phyloP scores from a whole-genome alignment of 2,797 vertebrate species.

The Neoniphon sammara region DNA sequence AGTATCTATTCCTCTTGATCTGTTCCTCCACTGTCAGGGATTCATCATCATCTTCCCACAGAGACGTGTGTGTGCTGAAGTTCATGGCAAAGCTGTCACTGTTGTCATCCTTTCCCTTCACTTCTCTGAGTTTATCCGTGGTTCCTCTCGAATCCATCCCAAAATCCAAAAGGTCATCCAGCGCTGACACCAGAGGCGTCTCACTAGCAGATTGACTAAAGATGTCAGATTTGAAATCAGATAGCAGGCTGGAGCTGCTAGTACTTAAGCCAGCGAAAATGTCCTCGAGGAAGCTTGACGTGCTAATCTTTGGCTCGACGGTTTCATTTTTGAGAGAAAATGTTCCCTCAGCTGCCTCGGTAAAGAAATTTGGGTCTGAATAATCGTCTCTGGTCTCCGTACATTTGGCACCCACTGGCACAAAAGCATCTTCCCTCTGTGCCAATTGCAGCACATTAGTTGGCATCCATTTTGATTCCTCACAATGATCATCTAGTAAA shows the following conservation, averaged over 20 bases:
- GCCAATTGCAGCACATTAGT: slow-evolving; percentile 73
- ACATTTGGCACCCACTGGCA: slow-evolving; percentile 78
- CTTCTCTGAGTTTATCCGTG: slow-evolving; percentile 21
- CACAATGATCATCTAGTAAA: slow-evolving; percentile 42
- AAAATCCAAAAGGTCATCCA: slow-evolving; percentile 83
- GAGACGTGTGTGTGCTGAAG: slow-evolving; percentile 31
- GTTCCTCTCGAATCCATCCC: slow-evolving; percentile 62
- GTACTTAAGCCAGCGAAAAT: slow-evolving; percentile 79
- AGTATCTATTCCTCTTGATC: slow-evolving; percentile 88
- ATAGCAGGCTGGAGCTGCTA: slow-evolving; percentile 69
- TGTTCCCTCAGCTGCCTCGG: slow-evolving; percentile 53
- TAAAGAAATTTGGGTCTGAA: slow-evolving; percentile 51
- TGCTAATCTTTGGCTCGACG: slow-evolving; percentile 57
- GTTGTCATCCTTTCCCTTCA: slow-evolving; percentile 25
- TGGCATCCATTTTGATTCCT: slow-evolving; percentile 71
- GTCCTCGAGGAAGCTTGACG: slow-evolving; percentile 82
- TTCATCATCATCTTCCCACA: slow-evolving; percentile 68
- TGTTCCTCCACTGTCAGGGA: slow-evolving; percentile 84
- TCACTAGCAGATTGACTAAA: slow-evolving; percentile 48
- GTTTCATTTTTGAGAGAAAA: slow-evolving; percentile 40
- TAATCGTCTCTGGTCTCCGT: slow-evolving; percentile 58
- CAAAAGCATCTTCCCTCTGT: slow-evolving; percentile 73
- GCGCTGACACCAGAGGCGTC: slow-evolving; percentile 54
- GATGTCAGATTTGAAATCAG: slow-evolving; percentile 70
- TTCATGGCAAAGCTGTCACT: slow-evolving; percentile 51